Evolutionary conservation across 2,797 vertebrate genomes (phyloP).

Genomic region (Lepus oiostolus): DNA sequence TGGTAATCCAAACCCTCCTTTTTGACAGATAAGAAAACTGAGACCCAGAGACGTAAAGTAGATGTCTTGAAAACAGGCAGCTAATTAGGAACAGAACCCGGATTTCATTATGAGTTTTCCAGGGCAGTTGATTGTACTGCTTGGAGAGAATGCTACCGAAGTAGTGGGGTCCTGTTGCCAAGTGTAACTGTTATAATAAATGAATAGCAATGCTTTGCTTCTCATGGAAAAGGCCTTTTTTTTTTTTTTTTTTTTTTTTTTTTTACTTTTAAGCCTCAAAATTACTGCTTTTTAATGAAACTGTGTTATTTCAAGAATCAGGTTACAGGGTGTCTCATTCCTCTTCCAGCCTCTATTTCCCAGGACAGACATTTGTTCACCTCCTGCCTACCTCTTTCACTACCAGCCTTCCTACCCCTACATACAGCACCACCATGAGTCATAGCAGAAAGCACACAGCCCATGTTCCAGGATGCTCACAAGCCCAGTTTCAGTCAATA

Average conservation of each 20-base stretch:
- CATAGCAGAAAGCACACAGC: slow-evolving; percentile 54
- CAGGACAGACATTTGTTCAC: slow-evolving; percentile 32
- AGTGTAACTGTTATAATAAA: slow-evolving; percentile 78
- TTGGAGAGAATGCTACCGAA: slow-evolving; percentile 70
- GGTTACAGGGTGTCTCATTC: slow-evolving; percentile 61
- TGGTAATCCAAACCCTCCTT: neutral
- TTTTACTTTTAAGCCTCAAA: slow-evolving; percentile 74
- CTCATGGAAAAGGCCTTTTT: neutral
- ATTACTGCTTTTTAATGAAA: slow-evolving; percentile 72
- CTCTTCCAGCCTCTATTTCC: slow-evolving; percentile 66
- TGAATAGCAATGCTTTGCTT: slow-evolving; percentile 71
- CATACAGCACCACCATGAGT: neutral
- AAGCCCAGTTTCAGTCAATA: slow-evolving; percentile 49
- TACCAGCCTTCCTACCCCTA: accelerated
- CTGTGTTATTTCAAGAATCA: slow-evolving; percentile 75
- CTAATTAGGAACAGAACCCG: slow-evolving; percentile 48
- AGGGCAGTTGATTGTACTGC: neutral
- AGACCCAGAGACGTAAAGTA: slow-evolving; percentile 14
- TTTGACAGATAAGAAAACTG: slow-evolving; percentile 33
- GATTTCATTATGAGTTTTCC: slow-evolving; percentile 60
- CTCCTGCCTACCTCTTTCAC: slow-evolving; percentile 17
- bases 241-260: neutral
- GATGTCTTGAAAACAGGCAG: slow-evolving; percentile 28
- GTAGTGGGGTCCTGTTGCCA: slow-evolving; percentile 64
- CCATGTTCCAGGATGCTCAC: neutral